Evolutionary conservation across 2,888 invertebrate genomes (phyloP).

Genomic region (Phyllotreta cruciferae): DNA sequence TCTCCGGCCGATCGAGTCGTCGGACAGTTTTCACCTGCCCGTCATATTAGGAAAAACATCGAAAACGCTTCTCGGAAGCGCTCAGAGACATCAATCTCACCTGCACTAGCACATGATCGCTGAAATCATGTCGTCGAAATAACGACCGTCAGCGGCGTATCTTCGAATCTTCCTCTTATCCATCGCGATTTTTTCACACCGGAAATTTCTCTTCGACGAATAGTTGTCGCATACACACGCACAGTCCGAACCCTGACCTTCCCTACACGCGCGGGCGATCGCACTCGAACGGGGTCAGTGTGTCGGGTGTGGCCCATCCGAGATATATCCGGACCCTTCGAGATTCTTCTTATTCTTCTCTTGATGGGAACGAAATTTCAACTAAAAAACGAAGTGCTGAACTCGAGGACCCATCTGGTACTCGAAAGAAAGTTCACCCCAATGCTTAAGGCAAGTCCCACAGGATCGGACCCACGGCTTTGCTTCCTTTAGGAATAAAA

Average conservation of each 20-base stretch:
- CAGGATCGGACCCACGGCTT: too few species aligned
- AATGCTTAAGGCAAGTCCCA: too few species aligned
- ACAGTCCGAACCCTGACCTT: slow-evolving; percentile 27
- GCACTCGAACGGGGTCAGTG: slow-evolving; percentile 35
- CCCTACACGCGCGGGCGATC: slow-evolving; percentile 12
- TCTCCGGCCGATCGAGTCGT: neutral
- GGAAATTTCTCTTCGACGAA: neutral
- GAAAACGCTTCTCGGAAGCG: slow-evolving; percentile 23
- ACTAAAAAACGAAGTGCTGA: slow-evolving; percentile 15
- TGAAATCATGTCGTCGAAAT: slow-evolving; percentile 39
- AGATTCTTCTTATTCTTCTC: slow-evolving; percentile 10
- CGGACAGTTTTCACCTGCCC: slow-evolving; percentile 16
- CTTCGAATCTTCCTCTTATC: too few species aligned
- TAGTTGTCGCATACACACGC: too few species aligned
- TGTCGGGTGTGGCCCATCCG: slow-evolving; percentile 37
- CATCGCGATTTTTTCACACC: neutral
- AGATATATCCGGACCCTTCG: slow-evolving; percentile 28
- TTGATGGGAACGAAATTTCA: slow-evolving; percentile 17
- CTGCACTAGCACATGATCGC: slow-evolving; percentile 12
- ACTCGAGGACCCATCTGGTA: neutral
- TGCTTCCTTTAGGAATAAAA: too few species aligned
- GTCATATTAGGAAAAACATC: slow-evolving; percentile 25
- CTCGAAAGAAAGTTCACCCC: too few species aligned
- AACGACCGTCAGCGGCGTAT: slow-evolving; percentile 32
- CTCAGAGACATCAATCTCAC: slow-evolving; percentile 20